Percentiles rank a stretch among this genome's conserved stretches.
phyloP scores from a whole-genome alignment of 35 echinoderm and acorn worm species.

The Apostichopus japonicus region DNA sequence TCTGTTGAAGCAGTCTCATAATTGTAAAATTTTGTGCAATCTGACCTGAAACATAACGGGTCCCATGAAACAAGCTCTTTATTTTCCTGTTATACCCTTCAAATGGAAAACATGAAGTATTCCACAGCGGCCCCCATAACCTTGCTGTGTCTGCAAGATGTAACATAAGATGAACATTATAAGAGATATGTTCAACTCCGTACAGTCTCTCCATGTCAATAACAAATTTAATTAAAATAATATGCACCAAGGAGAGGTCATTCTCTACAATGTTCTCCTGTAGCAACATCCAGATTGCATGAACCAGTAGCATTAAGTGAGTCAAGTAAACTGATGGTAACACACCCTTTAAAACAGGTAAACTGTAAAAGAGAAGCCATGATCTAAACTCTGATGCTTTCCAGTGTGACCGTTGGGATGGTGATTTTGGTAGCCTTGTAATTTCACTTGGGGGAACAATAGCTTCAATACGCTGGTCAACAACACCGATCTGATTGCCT shows the following conservation, averaged over 20 bases:
- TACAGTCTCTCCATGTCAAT: too few relatives aligned
- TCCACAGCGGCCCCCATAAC: too few relatives aligned
- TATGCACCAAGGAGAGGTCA: background rate
- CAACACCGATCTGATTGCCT: background rate
- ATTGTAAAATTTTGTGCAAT: constrained; percentile 13
- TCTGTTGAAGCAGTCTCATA: background rate
- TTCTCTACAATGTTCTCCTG: constrained; percentile 9
- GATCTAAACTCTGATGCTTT: constrained; percentile 52
- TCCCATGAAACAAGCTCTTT: constrained; percentile 30
- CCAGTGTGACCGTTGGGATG: constrained; percentile 27
- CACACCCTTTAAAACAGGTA: constrained; percentile 16
- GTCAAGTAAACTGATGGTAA: constrained; percentile 29
- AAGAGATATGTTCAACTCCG: too few relatives aligned
- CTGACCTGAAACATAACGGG: constrained; percentile 16
- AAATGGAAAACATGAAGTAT: constrained; percentile 41
- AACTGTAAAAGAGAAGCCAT: constrained; percentile 52
- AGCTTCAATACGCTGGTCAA: background rate
- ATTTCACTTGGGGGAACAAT: constrained; percentile 16
- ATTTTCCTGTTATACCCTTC: constrained; percentile 27
- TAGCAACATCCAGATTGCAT: constrained; percentile 14
- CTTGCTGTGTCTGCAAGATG: too few relatives aligned
- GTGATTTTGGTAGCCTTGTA: constrained; percentile 29
- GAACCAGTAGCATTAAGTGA: constrained; percentile 32
- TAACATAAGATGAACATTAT: too few relatives aligned
- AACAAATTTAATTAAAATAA: too few relatives aligned